Evolutionary conservation across 2,888 invertebrate genomes (phyloP), one percentile per base, ranked within the genome.

Genomic region (Netelia inedita): DNA sequence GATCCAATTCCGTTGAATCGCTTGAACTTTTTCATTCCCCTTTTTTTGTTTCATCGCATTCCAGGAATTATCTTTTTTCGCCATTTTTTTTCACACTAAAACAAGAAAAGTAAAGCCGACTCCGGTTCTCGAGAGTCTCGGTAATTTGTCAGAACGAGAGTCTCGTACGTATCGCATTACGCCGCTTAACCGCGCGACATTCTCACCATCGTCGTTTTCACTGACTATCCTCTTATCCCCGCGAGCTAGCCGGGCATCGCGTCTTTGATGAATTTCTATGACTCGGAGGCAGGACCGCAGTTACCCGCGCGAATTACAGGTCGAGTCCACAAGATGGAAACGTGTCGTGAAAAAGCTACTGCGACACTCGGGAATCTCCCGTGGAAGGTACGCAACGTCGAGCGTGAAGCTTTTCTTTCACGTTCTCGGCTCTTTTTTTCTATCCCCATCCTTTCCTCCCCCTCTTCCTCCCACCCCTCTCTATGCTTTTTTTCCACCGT

Each of bases 251-350:
- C 19, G 21, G 43, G 28, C 71, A 55, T 75, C 35, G 66, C 71
- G 50, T 72, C 75, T 82, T 85, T 82, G 53, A 79, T 71, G 79
- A 66, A 85, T 82, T 85, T 79, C 82, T 68, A 46, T 76, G 68
- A 75, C 71, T n/a, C 28, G 10, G 16, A 28, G 46, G 14, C 11
- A 35, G 53, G 23, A 55, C 73, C n/a, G 63, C 28, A 72, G 19
- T 55, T 78, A 73, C 61, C 16, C 53, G 6, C 16, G 35, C 79
- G 78, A 78, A 85, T 78, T 69, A 53, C 79, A 73, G 66, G 43
- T 46, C 14, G 43, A 61, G 50, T 50, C 53, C 16, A 23, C 16
- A 23, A 63, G 61, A 72, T 79, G 71, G 66, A 66, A 72, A 74
- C 53, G 19, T 55, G 43, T 59, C 43, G 28, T 61, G 23, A 41